A percentile compares a stretch with the other conserved stretches of the same genome.
Evolutionary conservation across 64 coral and sea anemone species (phyloP).

Genomic region (Catalaphyllia jardinei): DNA sequence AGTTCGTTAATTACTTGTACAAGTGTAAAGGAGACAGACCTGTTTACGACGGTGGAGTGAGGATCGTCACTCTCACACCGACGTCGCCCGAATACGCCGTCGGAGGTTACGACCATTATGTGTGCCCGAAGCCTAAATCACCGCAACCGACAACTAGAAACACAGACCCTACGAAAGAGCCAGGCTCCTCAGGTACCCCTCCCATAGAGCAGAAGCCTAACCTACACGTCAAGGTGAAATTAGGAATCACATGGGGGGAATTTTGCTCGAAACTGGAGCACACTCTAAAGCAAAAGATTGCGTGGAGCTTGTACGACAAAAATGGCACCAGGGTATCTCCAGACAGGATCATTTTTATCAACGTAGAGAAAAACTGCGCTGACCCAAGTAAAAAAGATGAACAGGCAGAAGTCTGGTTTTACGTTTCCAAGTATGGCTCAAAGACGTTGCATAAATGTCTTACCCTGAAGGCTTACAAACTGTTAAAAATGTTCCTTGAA

Average conservation of each 20-base stretch:
- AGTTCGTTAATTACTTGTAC: not conserved
- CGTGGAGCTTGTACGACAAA: slow-evolving; percentile 65
- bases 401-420: slow-evolving; percentile 81
- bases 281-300: slow-evolving; percentile 71
- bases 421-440: slow-evolving; percentile 36
- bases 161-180: not conserved
- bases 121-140: not conserved
- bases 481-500: slow-evolving; percentile 71
- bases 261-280: slow-evolving; percentile 75
- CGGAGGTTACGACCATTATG: not conserved
- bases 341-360: slow-evolving; percentile 67
- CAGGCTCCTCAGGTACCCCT: not conserved
- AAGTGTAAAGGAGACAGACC: not conserved
- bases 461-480: slow-evolving; percentile 71
- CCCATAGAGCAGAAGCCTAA: slow-evolving; percentile 18
- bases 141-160: not conserved
- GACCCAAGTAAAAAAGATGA: slow-evolving; percentile 65
- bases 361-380: slow-evolving; percentile 65
- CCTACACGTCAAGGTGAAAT: slow-evolving; percentile 42
- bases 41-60: not conserved
- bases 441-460: slow-evolving; percentile 59
- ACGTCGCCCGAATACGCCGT: not conserved
- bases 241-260: slow-evolving; percentile 77
- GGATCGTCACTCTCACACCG: not conserved
- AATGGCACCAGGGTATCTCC: slow-evolving; percentile 65